A percentile compares a stretch with the other conserved stretches of the same genome.
Evolutionary conservation across 2,888 invertebrate species (phyloP).

Genomic region (Cacoxenus indagator): DNA sequence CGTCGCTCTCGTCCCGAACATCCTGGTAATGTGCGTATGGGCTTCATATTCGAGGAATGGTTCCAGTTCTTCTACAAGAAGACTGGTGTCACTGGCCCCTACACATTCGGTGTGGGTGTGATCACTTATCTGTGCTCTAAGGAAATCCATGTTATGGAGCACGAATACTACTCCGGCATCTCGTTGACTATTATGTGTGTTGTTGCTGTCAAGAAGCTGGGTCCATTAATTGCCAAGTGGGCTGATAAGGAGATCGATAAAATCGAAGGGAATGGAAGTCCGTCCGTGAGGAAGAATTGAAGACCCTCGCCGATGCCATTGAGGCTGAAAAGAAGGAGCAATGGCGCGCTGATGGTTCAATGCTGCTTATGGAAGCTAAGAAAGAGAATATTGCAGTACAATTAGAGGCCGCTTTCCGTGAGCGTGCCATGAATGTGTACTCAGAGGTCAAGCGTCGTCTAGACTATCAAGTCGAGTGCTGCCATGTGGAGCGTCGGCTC

Average conservation of each 20-base stretch:
- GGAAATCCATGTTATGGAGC: conserved; percentile 94
- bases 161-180: conserved; percentile 88
- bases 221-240: conserved; percentile 77
- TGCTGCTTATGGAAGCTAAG: conserved; percentile 85
- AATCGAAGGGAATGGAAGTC: conserved; percentile 74
- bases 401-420: conserved; percentile 89
- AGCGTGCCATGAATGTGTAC: conserved; percentile 74
- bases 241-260: conserved; percentile 83
- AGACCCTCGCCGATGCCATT: conserved; percentile 74
- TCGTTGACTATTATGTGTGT: conserved; percentile 79
- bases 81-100: conserved; percentile 92
- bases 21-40: conserved; percentile 86
- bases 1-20: conserved; percentile 78
- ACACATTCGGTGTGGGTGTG: conserved; percentile 86
- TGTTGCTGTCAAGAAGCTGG: conserved; percentile 79
- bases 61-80: conserved; percentile 95
- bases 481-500: conserved; percentile 85
- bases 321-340: conserved; percentile 81
- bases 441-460: conserved; percentile 84
- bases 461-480: conserved; percentile 93
- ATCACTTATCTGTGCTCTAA: conserved; percentile 91
- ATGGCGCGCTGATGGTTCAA: conserved; percentile 84
- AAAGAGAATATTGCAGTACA: conserved; percentile 94
- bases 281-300: conserved; percentile 73
- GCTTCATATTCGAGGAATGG: conserved; percentile 96